Evolutionary conservation across 2,113 vertebrate species (phyloP).

Genomic region (Anhinga rufa): DNA sequence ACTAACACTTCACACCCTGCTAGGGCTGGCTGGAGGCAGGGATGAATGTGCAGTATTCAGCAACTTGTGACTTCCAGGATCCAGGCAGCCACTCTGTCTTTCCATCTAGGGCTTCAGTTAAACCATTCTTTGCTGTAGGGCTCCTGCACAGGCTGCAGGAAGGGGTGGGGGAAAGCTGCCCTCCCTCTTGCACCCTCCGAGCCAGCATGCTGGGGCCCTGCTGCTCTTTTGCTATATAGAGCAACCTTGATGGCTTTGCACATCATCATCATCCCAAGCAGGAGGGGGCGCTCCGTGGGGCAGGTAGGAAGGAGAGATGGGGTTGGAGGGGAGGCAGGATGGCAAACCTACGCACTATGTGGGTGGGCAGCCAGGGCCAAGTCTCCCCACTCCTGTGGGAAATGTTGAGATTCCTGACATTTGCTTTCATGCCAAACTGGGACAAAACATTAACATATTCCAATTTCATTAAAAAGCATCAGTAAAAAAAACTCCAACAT

Average conservation of each 20-base stretch:
- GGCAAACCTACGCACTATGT: neutral
- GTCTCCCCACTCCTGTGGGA: neutral
- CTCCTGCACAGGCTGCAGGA: neutral
- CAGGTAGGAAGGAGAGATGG: neutral
- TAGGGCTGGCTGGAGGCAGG: neutral
- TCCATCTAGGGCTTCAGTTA: neutral
- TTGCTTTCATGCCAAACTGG: neutral
- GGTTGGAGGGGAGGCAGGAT: neutral
- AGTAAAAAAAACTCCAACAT: neutral
- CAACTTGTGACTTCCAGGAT: neutral
- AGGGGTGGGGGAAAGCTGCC: neutral
- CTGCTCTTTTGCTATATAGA: neutral
- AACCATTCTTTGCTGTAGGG: neutral
- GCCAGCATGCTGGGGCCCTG: neutral
- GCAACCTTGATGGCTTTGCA: neutral
- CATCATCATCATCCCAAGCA: neutral
- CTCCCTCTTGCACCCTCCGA: neutral
- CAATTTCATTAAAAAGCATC: neutral
- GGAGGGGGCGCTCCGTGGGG: neutral
- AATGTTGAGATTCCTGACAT: constrained; percentile 8
- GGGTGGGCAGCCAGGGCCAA: neutral
- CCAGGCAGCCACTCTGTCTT: neutral
- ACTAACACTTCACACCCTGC: neutral
- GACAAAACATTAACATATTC: neutral
- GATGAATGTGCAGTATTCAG: neutral